Conservation (phyloP, 2,797 vertebrate genomes). For the Phoebastria nigripes region DNA sequence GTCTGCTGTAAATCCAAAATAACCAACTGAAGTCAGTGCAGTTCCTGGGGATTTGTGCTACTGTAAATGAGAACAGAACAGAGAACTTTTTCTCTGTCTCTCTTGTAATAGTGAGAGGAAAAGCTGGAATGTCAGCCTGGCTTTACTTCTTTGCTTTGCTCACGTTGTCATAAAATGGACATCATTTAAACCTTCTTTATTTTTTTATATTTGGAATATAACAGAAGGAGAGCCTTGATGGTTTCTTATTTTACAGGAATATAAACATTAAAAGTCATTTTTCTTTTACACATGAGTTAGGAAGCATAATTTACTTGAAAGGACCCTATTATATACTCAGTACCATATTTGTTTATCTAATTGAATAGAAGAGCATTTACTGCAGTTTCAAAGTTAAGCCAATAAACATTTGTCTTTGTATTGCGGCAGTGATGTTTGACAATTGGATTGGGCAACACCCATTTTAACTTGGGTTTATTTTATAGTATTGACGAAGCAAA, state of each 20-base stretch:
- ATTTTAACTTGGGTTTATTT: conserved; percentile 47
- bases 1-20: conserved; percentile 8
- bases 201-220: background rate
- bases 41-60: conserved; percentile 53
- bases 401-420: conserved; percentile 60
- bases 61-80: conserved; percentile 38
- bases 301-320: conserved; percentile 67
- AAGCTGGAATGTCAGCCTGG: background rate
- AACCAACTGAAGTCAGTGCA: conserved; percentile 18
- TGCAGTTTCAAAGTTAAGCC: conserved; percentile 55
- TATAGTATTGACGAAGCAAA: background rate
- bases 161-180: background rate
- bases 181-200: background rate
- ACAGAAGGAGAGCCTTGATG: background rate
- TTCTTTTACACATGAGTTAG: conserved; percentile 53
- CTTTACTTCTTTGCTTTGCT: background rate
- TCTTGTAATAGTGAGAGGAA: background rate
- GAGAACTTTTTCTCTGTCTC: background rate
- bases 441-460: conserved; percentile 44
- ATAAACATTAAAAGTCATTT: conserved; percentile 52
- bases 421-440: conserved; percentile 34
- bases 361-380: conserved; percentile 60
- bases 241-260: conserved; percentile 52
- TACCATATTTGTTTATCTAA: conserved; percentile 64
- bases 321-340: conserved; percentile 54